Conservation (phyloP, 2,888 invertebrate genomes). For the Norana najaformis region DNA sequence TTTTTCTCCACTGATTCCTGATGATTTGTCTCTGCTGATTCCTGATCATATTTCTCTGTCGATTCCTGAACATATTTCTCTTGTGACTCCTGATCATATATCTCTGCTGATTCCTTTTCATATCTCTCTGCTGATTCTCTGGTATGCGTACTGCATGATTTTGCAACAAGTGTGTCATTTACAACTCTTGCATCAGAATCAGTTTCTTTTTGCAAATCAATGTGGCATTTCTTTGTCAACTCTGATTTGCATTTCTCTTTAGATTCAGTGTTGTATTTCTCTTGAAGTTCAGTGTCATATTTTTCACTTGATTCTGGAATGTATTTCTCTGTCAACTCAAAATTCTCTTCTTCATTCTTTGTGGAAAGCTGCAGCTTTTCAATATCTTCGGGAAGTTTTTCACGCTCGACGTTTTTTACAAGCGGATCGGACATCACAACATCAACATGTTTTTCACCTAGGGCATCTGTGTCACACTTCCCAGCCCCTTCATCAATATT, state of each 20-base stretch:
- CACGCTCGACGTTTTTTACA: neutral
- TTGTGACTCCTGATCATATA: neutral
- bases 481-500: neutral
- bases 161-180: neutral
- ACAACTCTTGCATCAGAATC: neutral
- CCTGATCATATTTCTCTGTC: neutral
- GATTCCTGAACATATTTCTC: neutral
- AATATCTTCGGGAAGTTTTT: neutral
- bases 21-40: neutral
- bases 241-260: neutral
- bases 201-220: no score
- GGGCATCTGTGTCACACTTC: neutral
- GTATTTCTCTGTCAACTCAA: neutral
- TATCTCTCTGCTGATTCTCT: neutral
- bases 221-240: no score
- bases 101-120: neutral
- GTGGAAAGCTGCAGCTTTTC: neutral
- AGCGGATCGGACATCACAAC: neutral
- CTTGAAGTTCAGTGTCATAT: neutral
- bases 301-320: slow-evolving; percentile 10
- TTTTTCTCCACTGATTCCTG: neutral
- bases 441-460: neutral
- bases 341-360: neutral
- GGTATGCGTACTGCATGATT: neutral
- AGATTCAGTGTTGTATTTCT: neutral